A percentile compares a stretch with the other conserved stretches of the same genome.
Evolutionary conservation across 2,797 vertebrate species (phyloP).

Genomic region (Apodemus agrarius): DNA sequence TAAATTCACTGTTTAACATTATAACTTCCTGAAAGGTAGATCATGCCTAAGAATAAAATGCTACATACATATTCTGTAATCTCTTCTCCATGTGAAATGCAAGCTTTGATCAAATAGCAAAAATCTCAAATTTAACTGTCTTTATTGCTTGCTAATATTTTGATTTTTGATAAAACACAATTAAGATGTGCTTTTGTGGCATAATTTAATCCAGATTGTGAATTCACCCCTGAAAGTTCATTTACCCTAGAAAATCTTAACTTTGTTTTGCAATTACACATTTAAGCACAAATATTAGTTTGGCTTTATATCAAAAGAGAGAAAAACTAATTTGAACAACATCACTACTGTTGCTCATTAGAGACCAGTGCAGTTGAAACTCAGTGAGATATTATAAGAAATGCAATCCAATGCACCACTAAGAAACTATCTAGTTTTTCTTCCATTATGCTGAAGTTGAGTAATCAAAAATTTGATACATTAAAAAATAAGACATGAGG

Average conservation of each 20-base stretch:
- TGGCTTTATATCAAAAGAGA: background rate
- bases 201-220: background rate
- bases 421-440: background rate
- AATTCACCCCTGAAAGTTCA: background rate
- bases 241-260: background rate
- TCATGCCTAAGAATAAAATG: background rate
- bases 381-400: background rate
- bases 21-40: background rate
- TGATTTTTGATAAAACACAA: background rate
- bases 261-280: background rate
- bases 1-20: background rate
- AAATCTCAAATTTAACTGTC: background rate
- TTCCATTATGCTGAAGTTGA: background rate
- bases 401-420: background rate
- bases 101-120: background rate
- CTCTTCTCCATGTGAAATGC: background rate
- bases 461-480: background rate
- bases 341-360: background rate
- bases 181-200: background rate
- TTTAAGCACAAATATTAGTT: background rate
- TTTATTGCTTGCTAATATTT: background rate
- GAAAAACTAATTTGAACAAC: background rate
- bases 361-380: background rate
- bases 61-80: background rate
- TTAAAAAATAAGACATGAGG: background rate